phyloP scores from a whole-genome alignment of 2,113 vertebrate species.

The Condylura cristata region DNA sequence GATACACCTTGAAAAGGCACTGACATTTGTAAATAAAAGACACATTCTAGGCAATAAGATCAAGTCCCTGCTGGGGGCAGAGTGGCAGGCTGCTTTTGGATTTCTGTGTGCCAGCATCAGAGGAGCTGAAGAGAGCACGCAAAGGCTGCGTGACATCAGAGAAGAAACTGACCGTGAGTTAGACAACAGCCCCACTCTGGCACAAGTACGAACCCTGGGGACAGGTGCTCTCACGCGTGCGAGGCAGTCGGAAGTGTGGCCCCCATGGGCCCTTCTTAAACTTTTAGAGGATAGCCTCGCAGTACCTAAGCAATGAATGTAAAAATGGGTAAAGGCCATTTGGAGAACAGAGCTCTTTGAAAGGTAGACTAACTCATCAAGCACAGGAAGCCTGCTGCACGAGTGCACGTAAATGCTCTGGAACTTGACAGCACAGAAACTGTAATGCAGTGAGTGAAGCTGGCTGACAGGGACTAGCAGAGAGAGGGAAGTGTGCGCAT shows the following conservation, averaged over 20 bases:
- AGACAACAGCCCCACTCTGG: background rate
- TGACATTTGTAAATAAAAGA: slow-evolving; percentile 23
- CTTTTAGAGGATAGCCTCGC: background rate
- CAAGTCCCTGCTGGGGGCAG: background rate
- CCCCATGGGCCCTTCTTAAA: background rate
- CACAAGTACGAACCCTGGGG: background rate
- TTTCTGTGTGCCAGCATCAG: background rate
- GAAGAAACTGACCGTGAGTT: background rate
- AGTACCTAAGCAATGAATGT: slow-evolving; percentile 13
- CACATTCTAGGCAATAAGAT: background rate
- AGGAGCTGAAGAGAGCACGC: background rate
- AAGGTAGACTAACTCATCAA: slow-evolving; percentile 17
- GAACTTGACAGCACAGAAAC: background rate
- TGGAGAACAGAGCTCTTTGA: slow-evolving; percentile 16
- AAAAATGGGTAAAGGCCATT: slow-evolving; percentile 8
- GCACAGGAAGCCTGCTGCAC: background rate
- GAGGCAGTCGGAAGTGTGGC: background rate
- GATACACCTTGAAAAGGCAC: background rate
- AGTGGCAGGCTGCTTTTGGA: background rate
- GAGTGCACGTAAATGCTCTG: background rate
- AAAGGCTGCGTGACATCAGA: background rate
- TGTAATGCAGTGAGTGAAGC: background rate
- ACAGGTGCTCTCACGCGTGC: background rate
- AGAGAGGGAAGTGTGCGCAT: background rate
- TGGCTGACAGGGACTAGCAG: background rate